Percentiles rank a stretch among this genome's conserved stretches.
phyloP scores from a whole-genome alignment of 1,140 invertebrate genomes.

The Eubasilissa regina region DNA sequence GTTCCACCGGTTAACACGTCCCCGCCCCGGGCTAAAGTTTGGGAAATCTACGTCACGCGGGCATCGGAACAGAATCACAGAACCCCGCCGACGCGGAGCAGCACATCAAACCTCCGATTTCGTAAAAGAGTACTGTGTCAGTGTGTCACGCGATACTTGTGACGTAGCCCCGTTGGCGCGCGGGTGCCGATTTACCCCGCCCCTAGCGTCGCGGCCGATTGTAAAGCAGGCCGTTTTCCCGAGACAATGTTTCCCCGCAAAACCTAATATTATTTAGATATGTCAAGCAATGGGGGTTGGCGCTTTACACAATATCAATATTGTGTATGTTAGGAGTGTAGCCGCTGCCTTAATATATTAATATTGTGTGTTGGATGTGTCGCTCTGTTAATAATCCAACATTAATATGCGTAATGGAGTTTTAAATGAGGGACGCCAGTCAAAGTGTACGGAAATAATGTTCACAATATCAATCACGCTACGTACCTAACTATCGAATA shows the following conservation, averaged over 20 bases:
- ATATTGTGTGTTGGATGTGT: background rate
- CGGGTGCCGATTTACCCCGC: too few species aligned
- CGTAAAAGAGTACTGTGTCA: too few species aligned
- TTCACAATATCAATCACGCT: background rate
- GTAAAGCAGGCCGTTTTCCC: background rate
- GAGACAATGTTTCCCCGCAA: background rate
- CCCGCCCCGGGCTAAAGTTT: background rate
- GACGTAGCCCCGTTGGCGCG: too few species aligned
- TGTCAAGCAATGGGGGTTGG: background rate
- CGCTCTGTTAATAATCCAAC: constrained; percentile 2
- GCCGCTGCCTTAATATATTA: background rate
- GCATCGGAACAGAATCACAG: background rate
- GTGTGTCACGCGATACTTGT: too few species aligned
- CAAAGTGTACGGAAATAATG: background rate
- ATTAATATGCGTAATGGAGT: constrained; percentile 19
- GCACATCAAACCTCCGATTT: too few species aligned
- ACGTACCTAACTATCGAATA: background rate
- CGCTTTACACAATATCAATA: constrained; percentile 14
- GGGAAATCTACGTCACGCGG: background rate
- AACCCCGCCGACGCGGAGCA: background rate
- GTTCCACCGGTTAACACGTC: background rate
- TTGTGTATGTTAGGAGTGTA: background rate
- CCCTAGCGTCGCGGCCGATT: too few species aligned
- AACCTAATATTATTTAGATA: constrained; percentile 1
- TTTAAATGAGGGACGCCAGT: background rate